A percentile compares a stretch with the other conserved stretches of the same genome.
Evolutionary conservation across 2,797 vertebrate species (phyloP).

Genomic region (Chiloscyllium punctatum): DNA sequence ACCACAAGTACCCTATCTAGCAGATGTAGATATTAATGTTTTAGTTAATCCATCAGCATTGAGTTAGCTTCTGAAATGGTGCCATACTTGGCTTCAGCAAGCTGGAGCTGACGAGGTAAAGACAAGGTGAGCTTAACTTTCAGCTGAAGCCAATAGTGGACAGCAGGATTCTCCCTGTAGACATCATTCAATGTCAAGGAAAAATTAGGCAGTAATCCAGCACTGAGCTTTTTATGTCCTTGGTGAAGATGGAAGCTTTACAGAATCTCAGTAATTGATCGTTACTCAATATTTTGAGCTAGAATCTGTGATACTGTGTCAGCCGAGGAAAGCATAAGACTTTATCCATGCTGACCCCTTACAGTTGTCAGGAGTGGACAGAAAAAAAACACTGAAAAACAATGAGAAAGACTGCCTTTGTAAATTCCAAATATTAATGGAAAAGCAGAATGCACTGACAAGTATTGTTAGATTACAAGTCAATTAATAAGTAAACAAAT

Average conservation of each 20-base stretch:
- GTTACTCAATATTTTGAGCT: neutral
- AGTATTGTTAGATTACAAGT: conserved; percentile 40
- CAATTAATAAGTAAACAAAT: conserved; percentile 45
- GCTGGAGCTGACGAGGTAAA: neutral
- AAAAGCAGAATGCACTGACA: conserved; percentile 41
- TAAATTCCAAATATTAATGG: neutral
- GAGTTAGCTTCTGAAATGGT: neutral
- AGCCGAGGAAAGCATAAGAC: neutral
- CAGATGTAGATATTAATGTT: neutral
- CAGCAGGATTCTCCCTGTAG: too few relatives aligned
- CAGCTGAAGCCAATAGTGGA: neutral
- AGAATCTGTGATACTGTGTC: neutral
- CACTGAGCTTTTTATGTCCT: neutral
- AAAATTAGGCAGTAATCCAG: neutral
- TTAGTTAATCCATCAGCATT: neutral
- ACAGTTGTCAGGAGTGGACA: neutral
- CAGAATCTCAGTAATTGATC: neutral
- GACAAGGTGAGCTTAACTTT: neutral
- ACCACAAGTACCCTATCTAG: too few relatives aligned
- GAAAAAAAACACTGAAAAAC: neutral
- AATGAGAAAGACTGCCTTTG: neutral
- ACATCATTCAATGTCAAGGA: neutral
- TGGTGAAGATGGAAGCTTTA: neutral
- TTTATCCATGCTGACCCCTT: neutral
- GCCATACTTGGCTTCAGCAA: neutral